Evolutionary conservation across 2,888 invertebrate species (phyloP).

Genomic region (Athetis lepigone): DNA sequence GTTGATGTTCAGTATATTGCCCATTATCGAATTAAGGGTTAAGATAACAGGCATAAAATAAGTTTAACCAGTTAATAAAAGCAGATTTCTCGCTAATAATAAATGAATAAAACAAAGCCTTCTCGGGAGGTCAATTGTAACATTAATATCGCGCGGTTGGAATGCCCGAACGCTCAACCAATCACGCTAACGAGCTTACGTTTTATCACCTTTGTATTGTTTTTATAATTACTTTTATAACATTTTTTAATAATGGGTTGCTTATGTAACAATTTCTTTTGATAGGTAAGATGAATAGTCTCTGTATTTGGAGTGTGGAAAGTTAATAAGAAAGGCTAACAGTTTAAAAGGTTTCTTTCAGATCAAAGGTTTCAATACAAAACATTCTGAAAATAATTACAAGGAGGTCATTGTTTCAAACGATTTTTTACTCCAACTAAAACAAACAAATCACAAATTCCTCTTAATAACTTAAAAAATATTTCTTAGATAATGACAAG

Average conservation of each 20-base stretch:
- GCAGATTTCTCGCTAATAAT: conserved; percentile 28
- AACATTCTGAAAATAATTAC: no score
- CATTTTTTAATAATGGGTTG: conserved; percentile 27
- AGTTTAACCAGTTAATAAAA: conserved; percentile 13
- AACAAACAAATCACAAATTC: conserved; percentile 1
- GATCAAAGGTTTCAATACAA: not conserved
- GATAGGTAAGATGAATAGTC: no score
- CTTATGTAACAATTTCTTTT: conserved; percentile 14
- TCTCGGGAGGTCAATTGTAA: conserved; percentile 40
- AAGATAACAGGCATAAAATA: conserved; percentile 12
- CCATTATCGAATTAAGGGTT: no score
- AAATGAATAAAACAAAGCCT: conserved; percentile 46
- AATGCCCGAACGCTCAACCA: conserved; percentile 59
- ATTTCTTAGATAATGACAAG: conserved; percentile 10
- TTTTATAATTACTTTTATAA: conserved; percentile 49
- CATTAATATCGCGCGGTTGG: conserved; percentile 58
- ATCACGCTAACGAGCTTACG: conserved; percentile 69
- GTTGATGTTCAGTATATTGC: no score
- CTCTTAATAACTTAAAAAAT: not conserved
- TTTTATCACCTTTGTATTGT: conserved; percentile 69
- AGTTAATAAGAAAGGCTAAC: no score
- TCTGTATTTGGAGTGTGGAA: no score
- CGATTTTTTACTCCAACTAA: not conserved
- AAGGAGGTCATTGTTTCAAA: no score
- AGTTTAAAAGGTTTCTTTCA: no score